phyloP scores from a whole-genome alignment of 1,140 invertebrate genomes.

The Drosophila nikananu region DNA sequence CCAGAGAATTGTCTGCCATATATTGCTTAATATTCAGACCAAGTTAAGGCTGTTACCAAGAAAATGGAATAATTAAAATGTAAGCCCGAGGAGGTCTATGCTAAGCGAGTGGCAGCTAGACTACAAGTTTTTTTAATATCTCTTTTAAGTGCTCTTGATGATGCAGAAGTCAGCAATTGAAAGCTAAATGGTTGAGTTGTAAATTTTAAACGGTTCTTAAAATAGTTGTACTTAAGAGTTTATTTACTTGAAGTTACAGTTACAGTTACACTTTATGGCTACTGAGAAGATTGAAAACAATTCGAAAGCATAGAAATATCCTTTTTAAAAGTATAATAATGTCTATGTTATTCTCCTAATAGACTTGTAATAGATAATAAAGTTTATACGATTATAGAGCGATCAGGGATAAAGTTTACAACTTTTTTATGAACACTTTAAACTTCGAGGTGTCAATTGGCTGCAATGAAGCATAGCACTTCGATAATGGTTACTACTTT shows the following conservation, averaged over 20 bases:
- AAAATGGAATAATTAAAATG: conserved; percentile 10
- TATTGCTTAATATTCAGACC: not conserved
- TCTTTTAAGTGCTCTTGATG: not conserved
- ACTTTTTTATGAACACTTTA: not conserved
- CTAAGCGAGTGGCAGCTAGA: not conserved
- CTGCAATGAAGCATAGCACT: conserved; percentile 8
- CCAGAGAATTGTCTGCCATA: not conserved
- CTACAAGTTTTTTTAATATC: not conserved
- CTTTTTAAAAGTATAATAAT: too few relatives aligned
- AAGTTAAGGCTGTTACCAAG: not conserved
- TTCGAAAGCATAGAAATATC: too few relatives aligned
- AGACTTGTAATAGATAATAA: not conserved
- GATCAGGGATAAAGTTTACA: not conserved
- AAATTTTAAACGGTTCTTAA: not conserved
- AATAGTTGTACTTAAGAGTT: not conserved
- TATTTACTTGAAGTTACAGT: not conserved
- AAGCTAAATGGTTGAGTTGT: not conserved
- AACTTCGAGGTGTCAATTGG: conserved; percentile 21
- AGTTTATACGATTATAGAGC: not conserved
- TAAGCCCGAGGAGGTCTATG: not conserved
- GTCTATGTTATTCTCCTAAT: not conserved
- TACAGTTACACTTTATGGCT: not conserved
- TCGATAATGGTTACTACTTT: conserved; percentile 18
- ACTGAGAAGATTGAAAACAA: not conserved
- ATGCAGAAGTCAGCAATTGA: not conserved